Base-by-base conservation (phyloP, 2,888 invertebrate species). In the Ypsolopha scabrella region DNA sequence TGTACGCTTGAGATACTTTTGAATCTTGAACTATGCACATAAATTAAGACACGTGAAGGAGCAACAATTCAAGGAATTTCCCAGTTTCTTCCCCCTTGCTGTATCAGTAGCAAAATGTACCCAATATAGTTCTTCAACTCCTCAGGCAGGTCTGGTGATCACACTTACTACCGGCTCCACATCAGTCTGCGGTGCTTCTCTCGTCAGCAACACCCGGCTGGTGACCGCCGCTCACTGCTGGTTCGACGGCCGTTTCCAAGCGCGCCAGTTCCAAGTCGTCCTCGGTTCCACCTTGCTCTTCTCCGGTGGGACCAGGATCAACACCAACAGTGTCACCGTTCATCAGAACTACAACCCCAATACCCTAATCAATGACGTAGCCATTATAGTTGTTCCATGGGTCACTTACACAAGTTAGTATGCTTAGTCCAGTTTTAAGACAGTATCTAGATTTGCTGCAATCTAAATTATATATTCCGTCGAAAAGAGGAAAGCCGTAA, bases 151-250 rank as follows among this genome's bases (percentile, higher is more conserved):
- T 24, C 55, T 70, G 7, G 54, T 68, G 6, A 62, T 69, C 45
- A 51, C 57, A 0, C 51, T 68, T 33, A 53, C 54, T 4, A 54
- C 9, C 24, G 66, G 65, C 6, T 43, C 35, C 1, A 58, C 58
- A 39, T 68, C 70, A 1, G 63, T 68, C 33, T 70, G 70, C 54
- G 68, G 68, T 0, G 59, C 64, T 1, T 60, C 67, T 0, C 57
- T 70, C 0, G 11, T 72, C 38, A 48, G 59, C 45, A 62, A 64
- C 60, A 55, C 51, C 9, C 50, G 54, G 7, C 7, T 37, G 11
- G 34, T 52, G 10, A 54, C 54, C 14, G 54, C 54, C 35, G 54
- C 50, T 41, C 54, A 54, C 45, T 54, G 54, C 51, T 54, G 54
- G 54, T 48, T 41, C 13, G 50, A 52, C 34, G 51, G 52, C 7